These are phyloP conservation scores for Celastrina argiolus DNA, from an alignment of 2,888 invertebrate species.

Conservation along the genomic window DNA sequence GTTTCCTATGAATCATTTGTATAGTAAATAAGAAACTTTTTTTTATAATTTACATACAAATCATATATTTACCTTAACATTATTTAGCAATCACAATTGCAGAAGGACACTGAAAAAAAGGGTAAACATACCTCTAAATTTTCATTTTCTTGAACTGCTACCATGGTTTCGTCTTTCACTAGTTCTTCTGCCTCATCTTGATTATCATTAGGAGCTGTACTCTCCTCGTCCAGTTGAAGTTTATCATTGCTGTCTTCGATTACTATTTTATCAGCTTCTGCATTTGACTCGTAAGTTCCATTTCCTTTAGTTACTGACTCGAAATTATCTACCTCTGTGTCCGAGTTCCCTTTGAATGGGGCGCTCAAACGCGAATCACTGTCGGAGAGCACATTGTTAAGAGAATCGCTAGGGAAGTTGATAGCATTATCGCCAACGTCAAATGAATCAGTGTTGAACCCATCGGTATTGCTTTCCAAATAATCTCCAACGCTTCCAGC, in stretches of 20 bases:
- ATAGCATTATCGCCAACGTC: slow-evolving; percentile 71
- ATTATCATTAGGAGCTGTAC: slow-evolving; percentile 2
- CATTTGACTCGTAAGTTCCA: slow-evolving; percentile 32
- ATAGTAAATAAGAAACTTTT: no score
- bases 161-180: slow-evolving; percentile 1
- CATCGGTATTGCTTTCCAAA: slow-evolving; percentile 59
- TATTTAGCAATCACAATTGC: no score
- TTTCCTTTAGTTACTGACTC: slow-evolving; percentile 36
- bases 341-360: slow-evolving; percentile 43
- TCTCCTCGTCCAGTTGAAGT: neutral
- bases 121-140: no score
- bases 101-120: no score
- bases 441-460: slow-evolving; percentile 60
- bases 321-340: slow-evolving; percentile 55
- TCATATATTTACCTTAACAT: no score
- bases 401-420: slow-evolving; percentile 61
- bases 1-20: neutral
- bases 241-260: slow-evolving; percentile 26
- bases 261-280: slow-evolving; percentile 4
- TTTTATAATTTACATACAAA: no score
- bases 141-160: neutral
- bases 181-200: slow-evolving; percentile 7
- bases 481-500: slow-evolving; percentile 69
- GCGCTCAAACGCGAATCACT: slow-evolving; percentile 63
- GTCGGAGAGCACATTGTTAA: slow-evolving; percentile 60